A percentile compares a stretch with the other conserved stretches of the same genome.
Conservation (phyloP, 2,888 invertebrate genomes). For the Philonicus albiceps region DNA sequence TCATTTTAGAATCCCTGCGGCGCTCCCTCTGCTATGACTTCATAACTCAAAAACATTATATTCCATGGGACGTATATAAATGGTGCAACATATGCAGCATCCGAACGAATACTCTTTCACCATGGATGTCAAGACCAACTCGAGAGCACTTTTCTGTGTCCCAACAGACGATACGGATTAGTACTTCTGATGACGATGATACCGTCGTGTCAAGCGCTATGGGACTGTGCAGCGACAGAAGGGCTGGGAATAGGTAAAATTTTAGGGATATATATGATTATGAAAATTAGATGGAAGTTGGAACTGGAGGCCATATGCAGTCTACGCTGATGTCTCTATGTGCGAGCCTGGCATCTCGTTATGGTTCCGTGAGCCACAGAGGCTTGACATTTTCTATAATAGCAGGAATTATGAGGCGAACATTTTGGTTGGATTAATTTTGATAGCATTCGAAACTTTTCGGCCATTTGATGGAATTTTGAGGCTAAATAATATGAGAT, state of each 20-base stretch:
- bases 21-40: not conserved
- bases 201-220: not conserved
- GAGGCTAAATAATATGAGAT: not conserved
- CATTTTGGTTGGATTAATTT: conserved; percentile 30
- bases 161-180: conserved; percentile 32
- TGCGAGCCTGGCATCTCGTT: not conserved
- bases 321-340: not conserved
- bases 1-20: conserved; percentile 37
- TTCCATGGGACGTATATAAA: conserved; percentile 11
- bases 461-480: not conserved
- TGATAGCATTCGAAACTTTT: conserved; percentile 12
- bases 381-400: not conserved
- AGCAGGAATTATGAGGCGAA: not conserved
- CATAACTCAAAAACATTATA: conserved; percentile 35
- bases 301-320: not conserved
- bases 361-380: not conserved
- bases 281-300: conserved; percentile 10
- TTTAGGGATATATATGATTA: conserved; percentile 25
- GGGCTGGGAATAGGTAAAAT: not conserved
- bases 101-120: not conserved
- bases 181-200: conserved; percentile 20
- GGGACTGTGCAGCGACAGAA: not conserved
- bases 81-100: conserved; percentile 18
- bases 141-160: conserved; percentile 5
- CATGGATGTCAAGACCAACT: conserved; percentile 15